Percentiles rank a stretch among this genome's conserved stretches.
phyloP scores from a whole-genome alignment of 2,113 vertebrate genomes.

The Colossoma macropomum region DNA sequence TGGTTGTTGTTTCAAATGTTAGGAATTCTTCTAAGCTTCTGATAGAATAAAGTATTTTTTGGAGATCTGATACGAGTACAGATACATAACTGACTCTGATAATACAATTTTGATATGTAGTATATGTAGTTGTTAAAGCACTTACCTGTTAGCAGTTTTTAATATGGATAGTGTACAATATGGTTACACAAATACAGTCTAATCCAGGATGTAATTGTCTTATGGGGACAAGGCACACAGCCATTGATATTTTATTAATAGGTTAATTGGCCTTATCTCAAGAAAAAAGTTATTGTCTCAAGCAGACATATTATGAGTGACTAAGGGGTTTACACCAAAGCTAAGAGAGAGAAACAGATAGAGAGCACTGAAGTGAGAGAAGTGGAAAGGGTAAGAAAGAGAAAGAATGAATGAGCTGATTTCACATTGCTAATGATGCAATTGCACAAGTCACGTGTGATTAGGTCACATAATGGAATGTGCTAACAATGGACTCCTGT shows the following conservation, averaged over 20 bases:
- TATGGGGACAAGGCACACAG: background rate
- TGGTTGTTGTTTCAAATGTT: background rate
- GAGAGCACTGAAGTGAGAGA: background rate
- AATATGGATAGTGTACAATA: background rate
- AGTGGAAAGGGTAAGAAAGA: background rate
- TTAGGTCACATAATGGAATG: background rate
- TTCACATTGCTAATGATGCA: background rate
- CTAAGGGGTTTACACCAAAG: background rate
- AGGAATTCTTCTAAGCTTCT: background rate
- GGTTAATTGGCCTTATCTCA: background rate
- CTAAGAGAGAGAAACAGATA: background rate
- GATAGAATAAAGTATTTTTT: background rate
- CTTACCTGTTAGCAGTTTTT: no score
- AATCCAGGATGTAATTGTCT: background rate
- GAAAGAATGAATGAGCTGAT: background rate
- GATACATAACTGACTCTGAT: no score
- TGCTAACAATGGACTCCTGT: conserved; percentile 1
- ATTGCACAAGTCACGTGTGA: background rate
- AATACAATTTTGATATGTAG: no score
- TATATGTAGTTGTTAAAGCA: background rate
- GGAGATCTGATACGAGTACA: no score
- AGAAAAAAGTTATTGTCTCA: background rate
- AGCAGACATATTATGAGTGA: background rate
- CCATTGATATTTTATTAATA: no score
- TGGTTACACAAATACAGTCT: background rate